Percentiles rank a stretch among this genome's conserved stretches.
Conservation (phyloP, 1,140 invertebrate species). For the Calliphora vicina region DNA sequence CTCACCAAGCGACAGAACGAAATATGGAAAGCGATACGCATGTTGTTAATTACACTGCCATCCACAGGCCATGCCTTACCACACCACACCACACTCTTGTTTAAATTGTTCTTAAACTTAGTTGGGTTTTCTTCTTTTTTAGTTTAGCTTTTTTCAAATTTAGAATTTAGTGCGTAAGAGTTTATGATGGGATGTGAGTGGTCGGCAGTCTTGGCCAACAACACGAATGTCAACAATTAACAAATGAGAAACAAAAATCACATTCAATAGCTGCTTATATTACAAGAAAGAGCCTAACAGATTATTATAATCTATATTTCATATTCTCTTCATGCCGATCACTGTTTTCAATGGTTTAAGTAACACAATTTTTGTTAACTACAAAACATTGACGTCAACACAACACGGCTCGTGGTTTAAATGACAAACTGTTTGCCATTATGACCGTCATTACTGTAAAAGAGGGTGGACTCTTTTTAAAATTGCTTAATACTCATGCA, state of each 20-base stretch:
- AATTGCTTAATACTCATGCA: too few relatives aligned
- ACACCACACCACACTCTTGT: background rate
- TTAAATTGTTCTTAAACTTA: background rate
- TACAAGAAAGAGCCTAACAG: too few relatives aligned
- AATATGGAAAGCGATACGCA: background rate
- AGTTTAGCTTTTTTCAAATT: background rate
- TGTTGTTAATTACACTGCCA: constrained; percentile 29
- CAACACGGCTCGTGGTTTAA: background rate
- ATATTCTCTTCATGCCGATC: too few relatives aligned
- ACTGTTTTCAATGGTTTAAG: too few relatives aligned
- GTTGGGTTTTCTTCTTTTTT: background rate
- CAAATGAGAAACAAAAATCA: too few relatives aligned
- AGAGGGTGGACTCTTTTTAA: background rate
- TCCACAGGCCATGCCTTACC: background rate
- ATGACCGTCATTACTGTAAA: background rate
- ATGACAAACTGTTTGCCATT: constrained; percentile 24
- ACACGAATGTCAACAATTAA: too few relatives aligned
- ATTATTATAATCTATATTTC: too few relatives aligned
- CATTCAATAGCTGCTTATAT: too few relatives aligned
- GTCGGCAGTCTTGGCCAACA: too few relatives aligned
- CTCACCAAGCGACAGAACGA: too few relatives aligned
- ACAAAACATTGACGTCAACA: background rate
- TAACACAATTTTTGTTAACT: too few relatives aligned
- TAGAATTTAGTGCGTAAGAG: constrained; percentile 4
- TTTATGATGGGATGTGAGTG: too few relatives aligned